Conservation (phyloP, 2,888 invertebrate species). For the Drosophila nigritarsus region DNA sequence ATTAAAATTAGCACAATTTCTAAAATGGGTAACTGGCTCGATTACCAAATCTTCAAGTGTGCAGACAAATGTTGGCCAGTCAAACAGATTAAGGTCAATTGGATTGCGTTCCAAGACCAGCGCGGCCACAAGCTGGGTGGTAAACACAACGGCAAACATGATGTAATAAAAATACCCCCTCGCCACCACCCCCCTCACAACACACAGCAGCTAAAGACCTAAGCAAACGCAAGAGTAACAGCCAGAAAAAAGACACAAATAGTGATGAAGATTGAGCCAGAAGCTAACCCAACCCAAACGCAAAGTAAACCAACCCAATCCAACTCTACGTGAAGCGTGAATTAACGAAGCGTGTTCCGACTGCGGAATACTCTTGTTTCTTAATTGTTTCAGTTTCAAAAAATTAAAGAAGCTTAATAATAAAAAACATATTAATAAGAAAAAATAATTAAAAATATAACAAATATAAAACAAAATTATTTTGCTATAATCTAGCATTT, state of each 20-base stretch:
- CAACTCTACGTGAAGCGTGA: slow-evolving; percentile 33
- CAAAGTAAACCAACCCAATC: slow-evolving; percentile 23
- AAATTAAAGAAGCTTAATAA: not conserved
- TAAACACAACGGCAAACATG: slow-evolving; percentile 65
- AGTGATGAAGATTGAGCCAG: slow-evolving; percentile 4
- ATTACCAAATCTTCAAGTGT: slow-evolving; percentile 19
- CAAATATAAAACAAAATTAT: not conserved
- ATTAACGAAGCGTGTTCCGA: not conserved
- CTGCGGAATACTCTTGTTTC: not conserved
- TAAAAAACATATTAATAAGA: not conserved
- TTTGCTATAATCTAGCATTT: no score
- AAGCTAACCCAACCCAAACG: slow-evolving; percentile 31
- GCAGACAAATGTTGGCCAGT: not conserved
- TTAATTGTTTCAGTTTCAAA: not conserved
- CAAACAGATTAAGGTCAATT: slow-evolving; percentile 61
- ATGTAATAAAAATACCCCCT: slow-evolving; percentile 56
- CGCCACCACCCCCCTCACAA: not conserved
- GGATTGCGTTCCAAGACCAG: slow-evolving; percentile 61
- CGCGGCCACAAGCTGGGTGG: slow-evolving; percentile 34
- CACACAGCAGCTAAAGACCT: slow-evolving; percentile 54
- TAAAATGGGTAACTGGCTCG: slow-evolving; percentile 10
- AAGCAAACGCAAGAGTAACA: slow-evolving; percentile 46
- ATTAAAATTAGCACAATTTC: not conserved
- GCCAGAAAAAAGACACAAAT: not conserved
- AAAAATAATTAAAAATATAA: not conserved